Evolutionary conservation across 2,888 invertebrate genomes (phyloP).

Genomic region (Halictus ligatus): DNA sequence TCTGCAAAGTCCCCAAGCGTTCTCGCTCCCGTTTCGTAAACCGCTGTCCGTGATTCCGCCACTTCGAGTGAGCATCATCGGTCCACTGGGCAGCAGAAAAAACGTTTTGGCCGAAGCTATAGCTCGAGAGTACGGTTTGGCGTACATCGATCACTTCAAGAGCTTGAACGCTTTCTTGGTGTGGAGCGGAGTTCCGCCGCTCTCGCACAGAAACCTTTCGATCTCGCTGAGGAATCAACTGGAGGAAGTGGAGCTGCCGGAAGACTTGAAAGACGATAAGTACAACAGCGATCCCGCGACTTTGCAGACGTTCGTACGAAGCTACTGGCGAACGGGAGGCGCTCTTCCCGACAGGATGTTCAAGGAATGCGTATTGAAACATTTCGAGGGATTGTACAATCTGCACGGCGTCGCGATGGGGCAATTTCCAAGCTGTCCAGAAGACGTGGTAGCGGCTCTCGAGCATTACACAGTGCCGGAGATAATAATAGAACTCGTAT

Average conservation of each 20-base stretch:
- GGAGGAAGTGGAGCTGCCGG: constrained; percentile 59
- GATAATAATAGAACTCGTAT: constrained; percentile 85
- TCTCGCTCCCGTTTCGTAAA: constrained; percentile 83
- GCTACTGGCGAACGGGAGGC: constrained; percentile 85
- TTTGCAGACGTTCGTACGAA: constrained; percentile 81
- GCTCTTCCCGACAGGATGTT: constrained; percentile 84
- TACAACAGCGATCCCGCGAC: constrained; percentile 58
- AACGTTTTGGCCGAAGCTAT: constrained; percentile 85
- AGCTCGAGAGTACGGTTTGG: constrained; percentile 86
- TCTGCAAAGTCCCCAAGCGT: constrained; percentile 85
- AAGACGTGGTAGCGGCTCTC: constrained; percentile 86
- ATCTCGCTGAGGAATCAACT: constrained; percentile 30
- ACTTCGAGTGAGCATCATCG: constrained; percentile 86
- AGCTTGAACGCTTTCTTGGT: constrained; percentile 70
- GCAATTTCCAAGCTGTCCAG: constrained; percentile 87
- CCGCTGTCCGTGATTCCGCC: constrained; percentile 85
- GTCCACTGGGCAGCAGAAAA: constrained; percentile 86
- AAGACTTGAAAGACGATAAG: constrained; percentile 52
- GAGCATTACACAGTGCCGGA: constrained; percentile 86
- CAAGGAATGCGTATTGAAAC: constrained; percentile 83
- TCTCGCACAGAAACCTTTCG: neutral
- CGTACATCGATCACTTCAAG: constrained; percentile 85
- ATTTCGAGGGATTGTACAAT: constrained; percentile 85
- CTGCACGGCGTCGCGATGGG: constrained; percentile 87
- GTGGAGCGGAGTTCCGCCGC: constrained; percentile 47